These are phyloP conservation scores for Gallinago paraguaiae DNA, from an alignment of 2,113 vertebrate species.

Conservation along the genomic window DNA sequence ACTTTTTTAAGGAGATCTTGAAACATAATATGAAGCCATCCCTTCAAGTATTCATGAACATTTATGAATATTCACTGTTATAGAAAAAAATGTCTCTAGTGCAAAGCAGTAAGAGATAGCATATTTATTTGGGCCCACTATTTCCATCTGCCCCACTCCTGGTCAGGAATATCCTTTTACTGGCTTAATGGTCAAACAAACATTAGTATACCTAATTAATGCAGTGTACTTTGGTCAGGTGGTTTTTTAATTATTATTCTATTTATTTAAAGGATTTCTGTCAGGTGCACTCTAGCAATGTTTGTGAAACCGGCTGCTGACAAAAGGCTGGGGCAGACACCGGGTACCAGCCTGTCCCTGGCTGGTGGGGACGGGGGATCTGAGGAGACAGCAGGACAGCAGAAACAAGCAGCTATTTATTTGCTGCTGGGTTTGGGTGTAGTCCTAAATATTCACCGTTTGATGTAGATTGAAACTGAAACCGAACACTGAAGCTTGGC, in stretches of 20 bases:
- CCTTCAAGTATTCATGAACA: constrained; percentile 22
- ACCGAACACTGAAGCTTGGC: not conserved
- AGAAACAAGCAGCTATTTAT: not conserved
- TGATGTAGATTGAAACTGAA: not conserved
- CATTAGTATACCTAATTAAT: not conserved
- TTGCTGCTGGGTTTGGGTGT: not conserved
- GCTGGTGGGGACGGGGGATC: not conserved
- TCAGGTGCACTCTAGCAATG: not conserved
- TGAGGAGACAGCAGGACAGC: not conserved
- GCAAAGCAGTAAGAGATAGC: not conserved
- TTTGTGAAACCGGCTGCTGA: not conserved
- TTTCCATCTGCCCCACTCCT: not conserved
- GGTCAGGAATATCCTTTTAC: not conserved
- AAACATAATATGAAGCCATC: not conserved
- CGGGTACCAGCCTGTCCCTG: not conserved
- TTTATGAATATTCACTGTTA: not conserved
- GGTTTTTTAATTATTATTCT: not conserved
- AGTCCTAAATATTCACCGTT: not conserved
- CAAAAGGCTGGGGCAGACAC: not conserved
- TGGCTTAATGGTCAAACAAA: constrained; percentile 35
- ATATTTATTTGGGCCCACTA: not conserved
- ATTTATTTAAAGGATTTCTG: not conserved
- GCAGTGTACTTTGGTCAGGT: constrained; percentile 2
- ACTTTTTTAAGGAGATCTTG: not conserved
- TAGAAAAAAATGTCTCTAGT: not conserved